Evolutionary conservation across 2,797 vertebrate genomes (phyloP), one percentile per base, ranked within the genome.

Genomic region (Mallotus villosus): DNA sequence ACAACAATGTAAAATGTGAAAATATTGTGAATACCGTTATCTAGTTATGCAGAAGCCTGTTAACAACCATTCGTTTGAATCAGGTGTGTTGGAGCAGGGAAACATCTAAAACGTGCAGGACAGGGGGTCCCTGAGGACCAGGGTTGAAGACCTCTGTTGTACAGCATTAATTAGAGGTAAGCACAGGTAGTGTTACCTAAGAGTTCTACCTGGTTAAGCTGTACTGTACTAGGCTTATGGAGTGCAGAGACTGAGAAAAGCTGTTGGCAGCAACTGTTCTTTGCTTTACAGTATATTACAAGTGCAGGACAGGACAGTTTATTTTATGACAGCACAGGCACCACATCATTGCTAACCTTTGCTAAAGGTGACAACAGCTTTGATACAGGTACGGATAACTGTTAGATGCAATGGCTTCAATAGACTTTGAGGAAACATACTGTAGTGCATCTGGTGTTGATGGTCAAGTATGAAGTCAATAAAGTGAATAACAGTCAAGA

Each of bases 181-280:
- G 46, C 49, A 19, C 21, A 51, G 27, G 65, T 67, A 46, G 49
- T 2, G 65, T 67, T 29, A 53, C 46, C 24, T 66, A 67, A 53
- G 41, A 67, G 65, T 16, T 67, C 65, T 60, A 67, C 65, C 46
- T 67, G 46, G 49, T 49, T 67, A 53, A 67, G 65, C 65, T 67
- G 24, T 67, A 12, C 65, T 53, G 25, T 67, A 53, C 25, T 17
- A n/a, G 41, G 63, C 63, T 65, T 65, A 65, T 14, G 63, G 24
- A 49, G 37, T 49, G 63, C 21, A 22, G 63, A 6, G 41, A 22
- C 63, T 22, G 63, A 65, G 63, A 24, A 46, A 37, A 46, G 63
- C 34, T 24, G 41, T 25, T 65, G 37, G 37, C 63, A 65, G 19
- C 5, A 65, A 37, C n/a, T 49, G 21, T 49, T 17, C 19, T 17